These are phyloP conservation scores for Bradypodion ventrale DNA, from an alignment of 2,797 vertebrate species.

Conservation along the genomic window DNA sequence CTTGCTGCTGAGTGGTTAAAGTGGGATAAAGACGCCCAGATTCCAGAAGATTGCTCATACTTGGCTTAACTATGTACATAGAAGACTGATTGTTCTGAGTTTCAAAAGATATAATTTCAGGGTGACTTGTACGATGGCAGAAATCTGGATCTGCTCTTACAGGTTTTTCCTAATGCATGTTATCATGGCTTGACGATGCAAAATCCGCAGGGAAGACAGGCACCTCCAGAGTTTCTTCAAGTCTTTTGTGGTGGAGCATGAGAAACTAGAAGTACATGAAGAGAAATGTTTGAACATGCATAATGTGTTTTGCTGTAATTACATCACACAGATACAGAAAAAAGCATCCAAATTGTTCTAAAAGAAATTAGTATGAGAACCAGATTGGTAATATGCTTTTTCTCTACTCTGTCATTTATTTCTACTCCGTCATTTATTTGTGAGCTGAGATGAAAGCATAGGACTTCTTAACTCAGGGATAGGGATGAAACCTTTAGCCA, in stretches of 20 bases:
- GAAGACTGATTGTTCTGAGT: not conserved
- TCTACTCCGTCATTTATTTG: too few species aligned
- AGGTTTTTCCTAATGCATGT: not conserved
- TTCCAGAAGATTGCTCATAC: constrained; percentile 13
- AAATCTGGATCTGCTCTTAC: not conserved
- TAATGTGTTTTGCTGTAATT: not conserved
- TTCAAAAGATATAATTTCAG: constrained; percentile 2
- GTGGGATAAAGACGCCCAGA: not conserved
- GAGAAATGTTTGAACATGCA: not conserved
- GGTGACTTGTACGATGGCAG: not conserved
- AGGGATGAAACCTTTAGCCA: not conserved
- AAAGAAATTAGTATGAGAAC: not conserved
- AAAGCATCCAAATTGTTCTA: not conserved
- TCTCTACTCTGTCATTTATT: too few species aligned
- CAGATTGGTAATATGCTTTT: not conserved
- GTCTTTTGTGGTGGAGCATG: not conserved
- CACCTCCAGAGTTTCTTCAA: not conserved
- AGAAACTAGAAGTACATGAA: not conserved
- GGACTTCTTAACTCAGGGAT: not conserved
- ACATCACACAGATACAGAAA: not conserved
- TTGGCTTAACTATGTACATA: not conserved
- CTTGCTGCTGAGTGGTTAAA: not conserved
- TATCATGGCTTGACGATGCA: not conserved
- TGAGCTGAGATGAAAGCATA: not conserved
- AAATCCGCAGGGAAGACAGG: not conserved